Base-by-base conservation (phyloP, 2,113 vertebrate species). In the Podarcis raffonei region DNA sequence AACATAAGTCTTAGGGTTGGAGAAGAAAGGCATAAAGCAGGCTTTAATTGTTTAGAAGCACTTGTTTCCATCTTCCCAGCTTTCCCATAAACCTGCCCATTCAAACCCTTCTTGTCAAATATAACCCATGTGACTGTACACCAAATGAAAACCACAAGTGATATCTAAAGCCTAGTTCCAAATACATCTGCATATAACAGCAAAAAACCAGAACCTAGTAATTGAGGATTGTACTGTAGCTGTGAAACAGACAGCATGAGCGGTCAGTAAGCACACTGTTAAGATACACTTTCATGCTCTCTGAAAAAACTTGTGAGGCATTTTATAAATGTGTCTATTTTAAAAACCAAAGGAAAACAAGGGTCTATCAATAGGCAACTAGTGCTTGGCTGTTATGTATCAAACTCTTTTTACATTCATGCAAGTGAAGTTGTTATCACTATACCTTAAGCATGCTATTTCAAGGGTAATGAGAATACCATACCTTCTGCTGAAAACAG, bases 81-180 rank as follows among this genome's bases (percentile, higher is more conserved):
- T 81, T 37, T 35, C 35, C 78, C 59, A 39, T 16, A 87, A 76
- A 86, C 57, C 32, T 62, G 32, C 23, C 25, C 48, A 87, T 74
- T 81, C 48, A 81, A 87, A 71, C 37, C 39, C 39, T 11, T 84
- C 35, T n/a, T 59, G 22, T 53, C 23, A 89, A 88, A 82, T 88
- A 77, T 48, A 85, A 79, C 32, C 11, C 27, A 76, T 37, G 25
- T 42, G 30, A 86, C 35, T 65, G 8, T 2, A 39, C 59, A 77
- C 35, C 1, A 42, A 35, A 35, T 71, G 53, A 57, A 57, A 83
- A 78, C 39, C 72, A 62, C 18, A 90, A 59, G 32, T 69, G 77
- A 83, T 78, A 62, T 30, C 27, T 48, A 83, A 79, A 71, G 22
- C 5, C 59, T 42, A 48, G 81, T 66, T 30, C 32, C 75, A 81